Evolutionary conservation across 1,140 invertebrate species (phyloP), one percentile per base, ranked within the genome.

Genomic region (Delia radicum): DNA sequence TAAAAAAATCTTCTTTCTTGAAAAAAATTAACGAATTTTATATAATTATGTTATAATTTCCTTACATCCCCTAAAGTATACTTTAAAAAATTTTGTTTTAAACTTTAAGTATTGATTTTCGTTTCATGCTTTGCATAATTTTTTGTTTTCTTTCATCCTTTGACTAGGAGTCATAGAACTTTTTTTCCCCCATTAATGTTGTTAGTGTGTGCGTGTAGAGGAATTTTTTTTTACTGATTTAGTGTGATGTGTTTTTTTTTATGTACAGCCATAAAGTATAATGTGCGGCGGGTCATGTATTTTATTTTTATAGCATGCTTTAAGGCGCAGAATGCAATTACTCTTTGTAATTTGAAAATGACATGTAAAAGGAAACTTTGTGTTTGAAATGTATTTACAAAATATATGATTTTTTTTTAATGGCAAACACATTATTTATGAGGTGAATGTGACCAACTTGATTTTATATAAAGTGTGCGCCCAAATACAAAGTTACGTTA

Each of bases 201-300:
- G 21, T 7, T 55, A 7, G 8, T 55, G n/a, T 7, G 12, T 4
- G 48, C 1, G 48, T 21, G 48, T 55, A 21, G 48, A 6, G 18
- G 48, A 10, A 21, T 5, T 21, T 55, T 18, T 21, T 21, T 5
- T 24, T 55, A 2, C 21, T 46, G 42, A 46, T 46, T 46, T 46
- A 46, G 7, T 46, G 18, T 55, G 8, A 18, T 55, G 5, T 18
- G 10, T 55, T 0, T 55, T 55, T 55, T 21, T 55, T 55, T 7
- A 18, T 55, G 48, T 4, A 33, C 29, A 31, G 29, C 29, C 18
- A 69, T 69, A 21, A 69, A 69, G 29, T 37, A 33, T 69, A 33
- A 37, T 69, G 65, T 69, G 65, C 37, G 65, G 28, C 63, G 29
- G 63, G 63, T 67, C 63, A 67, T 67, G 63, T 67, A n/a, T 67